phyloP scores from a whole-genome alignment of 1,140 invertebrate species.

The Drosophila dunni region DNA sequence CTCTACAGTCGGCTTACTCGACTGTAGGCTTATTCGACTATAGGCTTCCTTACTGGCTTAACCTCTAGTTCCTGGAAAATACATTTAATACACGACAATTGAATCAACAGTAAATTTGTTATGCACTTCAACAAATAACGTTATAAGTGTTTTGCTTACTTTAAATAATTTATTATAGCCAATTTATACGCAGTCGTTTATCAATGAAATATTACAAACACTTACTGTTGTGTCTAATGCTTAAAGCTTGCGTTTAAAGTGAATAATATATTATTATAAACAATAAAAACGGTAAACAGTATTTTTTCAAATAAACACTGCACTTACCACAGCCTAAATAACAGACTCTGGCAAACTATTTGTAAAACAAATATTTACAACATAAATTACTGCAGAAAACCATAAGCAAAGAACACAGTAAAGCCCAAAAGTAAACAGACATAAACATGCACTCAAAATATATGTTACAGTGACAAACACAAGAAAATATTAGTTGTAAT shows the following conservation, averaged over 20 bases:
- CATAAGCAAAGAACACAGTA: slow-evolving; percentile 5
- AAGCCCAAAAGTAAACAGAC: slow-evolving; percentile 15
- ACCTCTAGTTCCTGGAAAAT: no score
- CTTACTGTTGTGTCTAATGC: not conserved
- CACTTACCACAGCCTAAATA: slow-evolving; percentile 1
- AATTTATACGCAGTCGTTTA: not conserved
- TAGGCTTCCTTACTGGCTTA: no score
- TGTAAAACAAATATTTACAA: slow-evolving; percentile 38
- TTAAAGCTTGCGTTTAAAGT: not conserved
- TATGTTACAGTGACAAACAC: not conserved
- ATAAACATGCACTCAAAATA: slow-evolving; percentile 10
- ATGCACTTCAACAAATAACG: not conserved
- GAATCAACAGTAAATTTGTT: not conserved
- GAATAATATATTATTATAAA: slow-evolving; percentile 5
- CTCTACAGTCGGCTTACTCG: no score
- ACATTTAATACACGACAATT: not conserved
- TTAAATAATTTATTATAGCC: slow-evolving; percentile 7
- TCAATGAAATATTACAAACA: not conserved
- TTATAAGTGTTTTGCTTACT: not conserved
- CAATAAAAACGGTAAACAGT: not conserved
- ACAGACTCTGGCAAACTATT: slow-evolving; percentile 30
- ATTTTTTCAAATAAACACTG: slow-evolving; percentile 13
- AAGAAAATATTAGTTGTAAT: slow-evolving; percentile 5
- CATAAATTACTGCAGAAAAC: slow-evolving; percentile 36
- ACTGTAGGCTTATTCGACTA: no score